Percentiles rank a stretch among this genome's conserved stretches.
phyloP scores from a whole-genome alignment of 2,888 invertebrate species.

The Chymomyza amoena region DNA sequence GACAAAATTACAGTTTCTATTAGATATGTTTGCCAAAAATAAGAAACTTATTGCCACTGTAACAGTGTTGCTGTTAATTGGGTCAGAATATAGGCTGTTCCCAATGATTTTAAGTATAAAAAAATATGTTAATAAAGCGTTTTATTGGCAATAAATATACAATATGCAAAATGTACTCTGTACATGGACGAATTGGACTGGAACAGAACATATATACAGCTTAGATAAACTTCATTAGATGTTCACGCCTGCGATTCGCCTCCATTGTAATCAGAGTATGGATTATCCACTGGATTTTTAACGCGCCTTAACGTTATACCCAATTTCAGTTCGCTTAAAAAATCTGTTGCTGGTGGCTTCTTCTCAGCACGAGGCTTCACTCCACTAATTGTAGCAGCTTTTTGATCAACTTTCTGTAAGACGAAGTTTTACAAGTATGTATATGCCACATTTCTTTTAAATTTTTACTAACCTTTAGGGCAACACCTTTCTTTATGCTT shows the following conservation, averaged over 20 bases:
- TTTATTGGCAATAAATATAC: neutral
- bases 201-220: no score
- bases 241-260: slow-evolving; percentile 63
- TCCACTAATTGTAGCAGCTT: slow-evolving; percentile 69
- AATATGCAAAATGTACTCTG: neutral
- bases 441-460: neutral
- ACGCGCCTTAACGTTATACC: slow-evolving; percentile 61
- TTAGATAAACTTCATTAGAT: neutral
- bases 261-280: slow-evolving; percentile 47
- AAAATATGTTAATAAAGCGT: neutral
- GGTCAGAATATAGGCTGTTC: no score
- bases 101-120: no score
- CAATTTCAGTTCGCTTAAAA: slow-evolving; percentile 65
- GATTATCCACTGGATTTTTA: slow-evolving; percentile 63
- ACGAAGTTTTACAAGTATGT: neutral
- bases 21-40: no score
- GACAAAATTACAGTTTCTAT: no score
- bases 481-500: slow-evolving; percentile 67
- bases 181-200: neutral
- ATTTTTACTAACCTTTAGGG: slow-evolving; percentile 56
- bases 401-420: slow-evolving; percentile 67
- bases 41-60: no score
- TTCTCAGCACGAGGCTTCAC: slow-evolving; percentile 58
- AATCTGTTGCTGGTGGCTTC: slow-evolving; percentile 61
- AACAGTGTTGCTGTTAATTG: no score